These are phyloP conservation scores for Epinotia nisella DNA, from an alignment of 2,888 invertebrate genomes.

Conservation along the genomic window DNA sequence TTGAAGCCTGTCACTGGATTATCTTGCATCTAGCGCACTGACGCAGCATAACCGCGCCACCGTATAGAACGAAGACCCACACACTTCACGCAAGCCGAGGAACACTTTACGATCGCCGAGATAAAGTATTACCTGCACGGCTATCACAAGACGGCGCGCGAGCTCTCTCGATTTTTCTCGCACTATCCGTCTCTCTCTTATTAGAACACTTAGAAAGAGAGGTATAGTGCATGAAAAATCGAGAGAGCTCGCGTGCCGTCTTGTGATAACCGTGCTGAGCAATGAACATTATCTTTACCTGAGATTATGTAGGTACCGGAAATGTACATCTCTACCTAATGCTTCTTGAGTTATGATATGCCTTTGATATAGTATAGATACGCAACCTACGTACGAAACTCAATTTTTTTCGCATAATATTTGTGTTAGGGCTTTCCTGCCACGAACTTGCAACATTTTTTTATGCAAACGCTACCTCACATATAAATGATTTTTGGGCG, in stretches of 20 bases:
- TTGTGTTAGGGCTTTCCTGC: no score
- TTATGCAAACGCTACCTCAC: no score
- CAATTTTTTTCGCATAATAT: not conserved
- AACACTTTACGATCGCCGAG: conserved; percentile 41
- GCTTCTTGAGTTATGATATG: conserved; percentile 1
- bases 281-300: conserved; percentile 16
- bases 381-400: no score
- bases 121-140: conserved; percentile 40
- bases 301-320: conserved; percentile 15
- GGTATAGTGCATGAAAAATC: no score
- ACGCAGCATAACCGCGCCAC: conserved; percentile 22
- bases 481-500: no score
- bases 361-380: not conserved
- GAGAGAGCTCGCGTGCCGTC: no score
- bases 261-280: no score
- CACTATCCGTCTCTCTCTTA: no score
- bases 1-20: conserved; percentile 44
- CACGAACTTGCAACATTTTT: no score
- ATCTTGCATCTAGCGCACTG: conserved; percentile 44
- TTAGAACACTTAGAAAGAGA: no score
- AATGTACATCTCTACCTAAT: not conserved
- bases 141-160: no score
- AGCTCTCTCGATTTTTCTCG: no score
- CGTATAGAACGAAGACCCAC: conserved; percentile 32
- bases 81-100: conserved; percentile 26